Percentiles rank a stretch among this genome's conserved stretches.
Evolutionary conservation across 1,140 invertebrate genomes (phyloP).

Genomic region (Bradysia coprophila): DNA sequence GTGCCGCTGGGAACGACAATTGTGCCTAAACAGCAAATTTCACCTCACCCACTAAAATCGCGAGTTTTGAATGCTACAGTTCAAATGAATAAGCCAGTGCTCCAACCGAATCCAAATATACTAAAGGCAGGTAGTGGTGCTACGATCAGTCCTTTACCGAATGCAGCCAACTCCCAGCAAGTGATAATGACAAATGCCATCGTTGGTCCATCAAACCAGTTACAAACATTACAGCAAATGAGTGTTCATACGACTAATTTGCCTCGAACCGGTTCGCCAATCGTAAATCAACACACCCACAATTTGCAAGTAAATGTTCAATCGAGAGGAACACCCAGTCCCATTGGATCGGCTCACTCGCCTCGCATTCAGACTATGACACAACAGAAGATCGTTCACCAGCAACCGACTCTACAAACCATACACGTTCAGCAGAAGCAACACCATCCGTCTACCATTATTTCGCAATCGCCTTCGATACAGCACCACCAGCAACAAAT

Average conservation of each 20-base stretch:
- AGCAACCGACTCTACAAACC: neutral
- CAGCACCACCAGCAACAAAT: slow-evolving; percentile 5
- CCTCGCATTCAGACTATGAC: slow-evolving; percentile 17
- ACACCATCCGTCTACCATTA: neutral
- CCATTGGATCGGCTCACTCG: slow-evolving; percentile 6
- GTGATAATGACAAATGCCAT: neutral
- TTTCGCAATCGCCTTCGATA: neutral
- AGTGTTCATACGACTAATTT: slow-evolving; percentile 16
- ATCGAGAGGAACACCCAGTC: slow-evolving; percentile 9
- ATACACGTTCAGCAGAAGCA: neutral
- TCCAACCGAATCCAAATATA: slow-evolving; percentile 1
- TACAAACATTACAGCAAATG: slow-evolving; percentile 7
- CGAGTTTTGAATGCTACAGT: neutral
- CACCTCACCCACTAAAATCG: neutral
- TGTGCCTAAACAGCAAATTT: too few species aligned
- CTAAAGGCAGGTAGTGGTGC: slow-evolving; percentile 1
- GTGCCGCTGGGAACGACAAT: too few species aligned
- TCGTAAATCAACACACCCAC: slow-evolving; percentile 9
- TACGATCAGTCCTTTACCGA: too few species aligned
- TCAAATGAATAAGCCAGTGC: neutral
- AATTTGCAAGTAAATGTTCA: slow-evolving; percentile 19
- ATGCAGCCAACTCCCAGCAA: neutral
- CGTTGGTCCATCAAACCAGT: neutral
- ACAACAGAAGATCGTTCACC: neutral
- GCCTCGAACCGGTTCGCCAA: slow-evolving; percentile 4